Base-by-base conservation (phyloP, 2,113 vertebrate genomes). In the Etheostoma cragini region DNA sequence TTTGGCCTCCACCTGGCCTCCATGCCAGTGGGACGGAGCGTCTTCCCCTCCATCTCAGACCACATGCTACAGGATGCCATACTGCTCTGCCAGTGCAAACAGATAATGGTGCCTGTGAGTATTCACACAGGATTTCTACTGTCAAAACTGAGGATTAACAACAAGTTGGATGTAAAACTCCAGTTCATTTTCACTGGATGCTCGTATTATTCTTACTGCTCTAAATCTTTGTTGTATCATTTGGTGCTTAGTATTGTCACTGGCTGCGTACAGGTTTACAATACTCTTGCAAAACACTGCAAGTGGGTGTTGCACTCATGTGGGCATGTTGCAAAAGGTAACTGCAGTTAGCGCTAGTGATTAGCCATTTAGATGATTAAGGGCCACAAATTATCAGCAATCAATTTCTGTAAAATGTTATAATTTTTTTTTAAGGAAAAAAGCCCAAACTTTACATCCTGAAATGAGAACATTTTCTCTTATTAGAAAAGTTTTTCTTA, bases 101-200 rank as follows among this genome's bases (percentile, higher is more conserved):
- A 99, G 94, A 99, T 99, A 77, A 92, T 96, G 95, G 98, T 99
- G 96, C 98, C 98, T 97, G 98, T 99, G 92, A 98, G 98, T 99
- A 91, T 82, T 33, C 57, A 35, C 6, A 3, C 1, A 46, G n/a
- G 54, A 49, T 15, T 11, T 61, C 24, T 16, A 1, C 46, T 15
- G 26, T 65, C 45, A 22, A 13, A 67, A 15, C 46, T 6, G 11
- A 42, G 47, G 69, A 63, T 56, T 74, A 13, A 49, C 54, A 49
- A 21, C 6, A 38, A 16, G 49, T 71, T 24, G 61, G 61, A 60
- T 76, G 60, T 45, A 3, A 26, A 63, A 47, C 35, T 22, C 21
- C 8, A 16, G 5, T 21, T 67, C 0, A 45, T 38, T 72, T 38
- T 46, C 33, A 3, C 17, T 11, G 33, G 73, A 71, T 24, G 66